These are phyloP conservation scores for Leucopternis melanops DNA, from an alignment of 2,113 vertebrate genomes.

Conservation along the genomic window DNA sequence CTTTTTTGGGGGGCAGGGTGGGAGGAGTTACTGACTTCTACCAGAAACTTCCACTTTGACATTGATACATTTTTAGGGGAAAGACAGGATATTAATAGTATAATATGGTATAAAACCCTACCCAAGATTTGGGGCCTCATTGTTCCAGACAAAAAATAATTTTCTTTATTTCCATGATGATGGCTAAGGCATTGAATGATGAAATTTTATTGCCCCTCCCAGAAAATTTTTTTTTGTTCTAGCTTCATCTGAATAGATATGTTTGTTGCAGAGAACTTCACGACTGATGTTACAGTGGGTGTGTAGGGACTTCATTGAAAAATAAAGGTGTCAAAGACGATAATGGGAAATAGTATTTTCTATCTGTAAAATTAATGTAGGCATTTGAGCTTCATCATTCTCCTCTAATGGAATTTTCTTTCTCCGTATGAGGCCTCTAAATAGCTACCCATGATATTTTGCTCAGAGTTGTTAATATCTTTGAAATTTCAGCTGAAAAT, in stretches of 20 bases:
- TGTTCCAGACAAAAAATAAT: background rate
- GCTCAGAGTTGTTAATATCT: background rate
- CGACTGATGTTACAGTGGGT: background rate
- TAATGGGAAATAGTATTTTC: background rate
- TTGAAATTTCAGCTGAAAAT: background rate
- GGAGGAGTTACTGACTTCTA: background rate
- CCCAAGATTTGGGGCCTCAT: background rate
- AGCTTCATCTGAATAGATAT: background rate
- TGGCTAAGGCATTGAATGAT: background rate
- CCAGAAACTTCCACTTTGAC: background rate
- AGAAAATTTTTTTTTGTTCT: background rate
- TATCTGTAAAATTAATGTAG: background rate
- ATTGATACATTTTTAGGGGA: background rate
- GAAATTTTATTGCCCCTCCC: background rate
- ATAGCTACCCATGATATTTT: background rate
- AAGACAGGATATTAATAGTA: background rate
- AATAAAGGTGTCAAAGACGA: background rate
- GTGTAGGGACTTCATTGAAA: background rate
- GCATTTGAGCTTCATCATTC: background rate
- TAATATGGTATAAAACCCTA: background rate
- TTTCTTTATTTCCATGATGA: background rate
- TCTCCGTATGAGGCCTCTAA: background rate
- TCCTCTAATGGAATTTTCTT: background rate
- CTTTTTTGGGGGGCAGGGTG: background rate
- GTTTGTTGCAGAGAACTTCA: background rate